Evolutionary conservation across 2,797 vertebrate species (phyloP).

Genomic region (Gymnodraco acuticeps): DNA sequence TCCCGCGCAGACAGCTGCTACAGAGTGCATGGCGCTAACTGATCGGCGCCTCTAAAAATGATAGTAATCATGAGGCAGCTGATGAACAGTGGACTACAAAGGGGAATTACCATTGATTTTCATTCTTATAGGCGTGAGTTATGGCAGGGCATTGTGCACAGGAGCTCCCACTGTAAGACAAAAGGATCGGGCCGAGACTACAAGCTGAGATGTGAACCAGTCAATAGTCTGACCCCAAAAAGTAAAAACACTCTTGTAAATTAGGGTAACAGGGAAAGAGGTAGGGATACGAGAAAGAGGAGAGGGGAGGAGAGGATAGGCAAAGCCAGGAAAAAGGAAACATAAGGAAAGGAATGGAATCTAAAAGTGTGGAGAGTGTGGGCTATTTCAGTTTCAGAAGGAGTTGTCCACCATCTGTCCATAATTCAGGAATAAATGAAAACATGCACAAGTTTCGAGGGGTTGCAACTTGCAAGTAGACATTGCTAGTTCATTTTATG

Average conservation of each 20-base stretch:
- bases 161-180: conserved; percentile 70
- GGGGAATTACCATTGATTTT: conserved; percentile 74
- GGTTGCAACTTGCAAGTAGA: neutral
- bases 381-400: conserved; percentile 23
- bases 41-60: conserved; percentile 71
- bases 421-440: too few species aligned
- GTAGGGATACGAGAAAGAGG: neutral
- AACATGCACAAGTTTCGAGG: neutral
- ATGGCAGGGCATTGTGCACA: conserved; percentile 56
- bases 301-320: neutral
- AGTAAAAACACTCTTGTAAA: conserved; percentile 52
- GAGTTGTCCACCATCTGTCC: conserved; percentile 27
- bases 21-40: conserved; percentile 64
- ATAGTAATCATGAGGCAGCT: conserved; percentile 70
- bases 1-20: conserved; percentile 55
- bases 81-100: conserved; percentile 68
- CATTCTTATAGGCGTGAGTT: conserved; percentile 59
- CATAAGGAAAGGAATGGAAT: neutral
- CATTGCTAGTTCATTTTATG: too few species aligned
- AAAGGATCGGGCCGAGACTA: conserved; percentile 56
- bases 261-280: conserved; percentile 22
- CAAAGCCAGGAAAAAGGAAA: too few species aligned
- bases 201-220: conserved; percentile 69
- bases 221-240: conserved; percentile 59
- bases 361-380: conserved; percentile 12